Evolutionary conservation across 2,888 invertebrate genomes (phyloP), one percentile per base, ranked within the genome.

Genomic region (Calephelis perditalis): DNA sequence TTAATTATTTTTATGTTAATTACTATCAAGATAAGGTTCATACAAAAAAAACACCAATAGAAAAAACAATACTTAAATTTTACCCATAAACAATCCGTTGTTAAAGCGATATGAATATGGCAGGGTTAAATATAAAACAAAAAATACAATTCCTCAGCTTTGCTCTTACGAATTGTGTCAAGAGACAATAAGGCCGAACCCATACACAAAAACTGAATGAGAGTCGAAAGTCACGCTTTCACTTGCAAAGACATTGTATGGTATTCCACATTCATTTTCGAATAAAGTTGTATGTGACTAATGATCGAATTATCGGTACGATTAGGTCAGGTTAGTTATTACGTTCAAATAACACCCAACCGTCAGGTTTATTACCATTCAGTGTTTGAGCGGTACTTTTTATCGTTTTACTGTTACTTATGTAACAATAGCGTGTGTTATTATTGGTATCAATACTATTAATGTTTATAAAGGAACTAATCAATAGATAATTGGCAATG

Each of bases 141-240:
- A 26, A 26, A 26, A 3, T 4, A 26, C 26, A 26, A 26, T 40
- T 40, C 6, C 5, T 40, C 8, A 40, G 56, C 46, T 58, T 62
- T 61, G 55, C 40, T 62, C 65, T 57, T 12, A 57, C 47, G 61
- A 67, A 84, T 79, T 79, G 82, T 81, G 85, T 82, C 82, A 78
- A 83, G 79, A 83, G 85, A 88, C 88, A 87, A 87, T 88, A 88
- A 87, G 84, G 84, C 66, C 73, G 73, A 75, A 75, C 71, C 82
- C 86, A 87, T 78, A 85, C 77, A 78, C 79, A 89, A 89, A 89
- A 89, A 88, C 82, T 81, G 82, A 86, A 89, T 82, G 89, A 88
- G 88, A 88, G 88, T 88, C 81, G 89, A 90, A 88, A 90, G 89
- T 86, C 75, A 82, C 82, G 85, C 89, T 90, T 90, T 90, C 89